These are phyloP conservation scores for Neodon shergylaensis DNA, from an alignment of 2,113 vertebrate genomes.

Conservation along the genomic window DNA sequence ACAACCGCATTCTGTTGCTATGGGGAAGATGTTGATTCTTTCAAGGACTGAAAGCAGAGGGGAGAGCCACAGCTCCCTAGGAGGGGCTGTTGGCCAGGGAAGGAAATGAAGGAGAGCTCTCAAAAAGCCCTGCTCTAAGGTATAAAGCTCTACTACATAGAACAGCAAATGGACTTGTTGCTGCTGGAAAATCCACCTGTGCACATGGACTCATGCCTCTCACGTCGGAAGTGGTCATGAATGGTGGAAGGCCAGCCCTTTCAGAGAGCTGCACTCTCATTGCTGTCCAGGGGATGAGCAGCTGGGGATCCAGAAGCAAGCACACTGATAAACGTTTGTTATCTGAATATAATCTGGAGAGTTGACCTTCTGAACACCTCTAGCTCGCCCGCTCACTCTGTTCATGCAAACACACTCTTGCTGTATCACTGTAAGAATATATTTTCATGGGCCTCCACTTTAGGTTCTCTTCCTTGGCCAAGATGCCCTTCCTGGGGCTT, in stretches of 20 bases:
- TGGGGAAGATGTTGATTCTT: slow-evolving; percentile 54
- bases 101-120: background rate
- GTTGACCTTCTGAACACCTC: background rate
- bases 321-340: background rate
- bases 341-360: background rate
- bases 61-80: background rate
- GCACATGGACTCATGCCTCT: background rate
- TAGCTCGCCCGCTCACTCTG: background rate
- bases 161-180: background rate
- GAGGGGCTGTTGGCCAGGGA: background rate
- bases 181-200: background rate
- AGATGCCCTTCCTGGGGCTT: slow-evolving; percentile 4
- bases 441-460: background rate
- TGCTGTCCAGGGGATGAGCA: background rate
- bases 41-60: slow-evolving; percentile 19
- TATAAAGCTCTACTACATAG: background rate
- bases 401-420: background rate
- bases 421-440: background rate
- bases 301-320: background rate
- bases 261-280: background rate
- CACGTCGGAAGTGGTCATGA: background rate
- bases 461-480: background rate
- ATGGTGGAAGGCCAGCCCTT: background rate
- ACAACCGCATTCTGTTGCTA: slow-evolving; percentile 44
- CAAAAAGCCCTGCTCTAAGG: background rate